Base-by-base conservation (phyloP, 1,140 invertebrate species). In the Thalassaphorura encarpata region DNA sequence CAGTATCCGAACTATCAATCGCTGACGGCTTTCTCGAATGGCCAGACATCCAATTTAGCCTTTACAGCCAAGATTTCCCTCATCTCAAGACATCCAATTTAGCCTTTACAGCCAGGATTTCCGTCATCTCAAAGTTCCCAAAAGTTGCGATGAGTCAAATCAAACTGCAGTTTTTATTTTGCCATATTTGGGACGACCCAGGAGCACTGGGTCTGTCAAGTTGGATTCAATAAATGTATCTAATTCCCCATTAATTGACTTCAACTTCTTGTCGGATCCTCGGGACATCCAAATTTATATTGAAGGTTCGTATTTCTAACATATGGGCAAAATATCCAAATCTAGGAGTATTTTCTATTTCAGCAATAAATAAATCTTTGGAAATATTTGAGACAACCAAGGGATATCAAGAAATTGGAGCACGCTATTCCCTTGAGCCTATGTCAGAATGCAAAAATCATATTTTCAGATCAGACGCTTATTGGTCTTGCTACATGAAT, bases 401-500 rank as follows among this genome's bases (percentile, higher is more conserved):
- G 0, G 56, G 63, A 1, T 61, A 75, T 59, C 54, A 21, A 62
- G 68, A 13, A 59, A 64, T 33, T 19, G 56, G 60, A 2, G 47
- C 74, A 3, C 64, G 45, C 15, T 47, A 68, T 3, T 27, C 60
- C 3, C 52, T 40, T 6, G 23, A 49, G 1, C 53, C 50, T 0
- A 11, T 67, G 11, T 6, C 49, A 0, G 51, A 53, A 11, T 76
- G 73, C 40, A 41, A 23, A 48, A 58, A 62, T 2, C 60, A 61
- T 27, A 23, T 31, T 16, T 58, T 64, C 31, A 67, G 53, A 11
- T 61, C 58, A 0, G 69, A 69, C 23, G 51, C 57, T 0, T 73
- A 72, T 49, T 66, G 69, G 54, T 49, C 58, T 27, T 74, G 72
- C 54, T 61, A 64, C 42, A 65, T 63, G 1, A 52, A 65, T 29